phyloP scores from a whole-genome alignment of 2,113 vertebrate species.

The Equus przewalskii region DNA sequence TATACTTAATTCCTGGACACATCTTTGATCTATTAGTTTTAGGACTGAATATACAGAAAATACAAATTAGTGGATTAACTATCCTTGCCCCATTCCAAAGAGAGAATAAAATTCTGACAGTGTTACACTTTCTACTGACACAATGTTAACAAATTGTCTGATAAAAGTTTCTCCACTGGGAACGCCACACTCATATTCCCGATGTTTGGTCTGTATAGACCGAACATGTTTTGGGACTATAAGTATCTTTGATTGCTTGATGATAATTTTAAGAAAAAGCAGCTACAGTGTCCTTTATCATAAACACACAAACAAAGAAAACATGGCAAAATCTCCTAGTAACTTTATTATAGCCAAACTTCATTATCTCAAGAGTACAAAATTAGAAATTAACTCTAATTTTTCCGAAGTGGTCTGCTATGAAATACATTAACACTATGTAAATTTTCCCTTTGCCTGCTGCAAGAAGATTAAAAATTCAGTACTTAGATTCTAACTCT shows the following conservation, averaged over 20 bases:
- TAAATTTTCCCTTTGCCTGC: slow-evolving; percentile 61
- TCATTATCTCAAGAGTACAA: slow-evolving; percentile 45
- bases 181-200: slow-evolving; percentile 28
- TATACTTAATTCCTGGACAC: slow-evolving; percentile 67
- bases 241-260: neutral
- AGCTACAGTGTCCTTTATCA: slow-evolving; percentile 67
- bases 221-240: slow-evolving; percentile 49
- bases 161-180: neutral
- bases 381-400: slow-evolving; percentile 64
- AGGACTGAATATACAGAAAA: slow-evolving; percentile 78
- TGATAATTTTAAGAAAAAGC: slow-evolving; percentile 74
- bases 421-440: slow-evolving; percentile 44
- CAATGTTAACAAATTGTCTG: neutral
- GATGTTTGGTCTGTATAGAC: slow-evolving; percentile 56
- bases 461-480: slow-evolving; percentile 37
- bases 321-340: slow-evolving; percentile 62
- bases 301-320: slow-evolving; percentile 72
- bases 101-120: slow-evolving; percentile 65
- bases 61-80: neutral
- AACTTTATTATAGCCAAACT: slow-evolving; percentile 59
- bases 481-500: slow-evolving; percentile 48
- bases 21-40: slow-evolving; percentile 77
- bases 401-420: slow-evolving; percentile 61
- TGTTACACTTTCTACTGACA: neutral
- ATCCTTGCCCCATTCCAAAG: neutral